Conservation (phyloP, 2,113 vertebrate genomes). For the Columbina picui region DNA sequence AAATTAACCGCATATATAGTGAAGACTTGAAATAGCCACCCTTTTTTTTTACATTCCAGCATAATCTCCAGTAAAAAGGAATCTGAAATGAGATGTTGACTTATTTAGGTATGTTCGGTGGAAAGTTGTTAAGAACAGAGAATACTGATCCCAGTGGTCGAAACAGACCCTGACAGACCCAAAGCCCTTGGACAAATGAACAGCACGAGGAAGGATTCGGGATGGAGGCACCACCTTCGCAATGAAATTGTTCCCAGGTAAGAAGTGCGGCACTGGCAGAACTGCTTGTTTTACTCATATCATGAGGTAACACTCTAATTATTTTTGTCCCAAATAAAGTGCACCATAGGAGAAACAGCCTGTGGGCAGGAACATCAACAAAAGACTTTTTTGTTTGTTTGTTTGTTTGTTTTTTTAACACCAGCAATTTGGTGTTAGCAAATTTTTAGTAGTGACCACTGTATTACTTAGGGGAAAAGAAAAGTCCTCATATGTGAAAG, state of each 20-base stretch:
- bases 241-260: not conserved
- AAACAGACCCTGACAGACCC: not conserved
- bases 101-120: not conserved
- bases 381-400: not conserved
- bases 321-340: not conserved
- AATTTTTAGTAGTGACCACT: not conserved
- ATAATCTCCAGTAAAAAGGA: not conserved
- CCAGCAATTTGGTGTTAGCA: not conserved
- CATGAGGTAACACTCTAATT: not conserved
- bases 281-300: not conserved
- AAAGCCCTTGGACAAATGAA: not conserved
- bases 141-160: not conserved
- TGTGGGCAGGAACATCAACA: not conserved
- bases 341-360: not conserved
- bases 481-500: not conserved
- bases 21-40: not conserved
- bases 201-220: not conserved
- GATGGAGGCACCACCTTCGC: not conserved
- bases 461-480: not conserved
- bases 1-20: not conserved
- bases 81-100: not conserved
- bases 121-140: not conserved
- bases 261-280: not conserved
- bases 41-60: not conserved
- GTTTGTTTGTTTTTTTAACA: not conserved